phyloP scores from a whole-genome alignment of 2,113 vertebrate species.

The Nycticryphes semicollaris region DNA sequence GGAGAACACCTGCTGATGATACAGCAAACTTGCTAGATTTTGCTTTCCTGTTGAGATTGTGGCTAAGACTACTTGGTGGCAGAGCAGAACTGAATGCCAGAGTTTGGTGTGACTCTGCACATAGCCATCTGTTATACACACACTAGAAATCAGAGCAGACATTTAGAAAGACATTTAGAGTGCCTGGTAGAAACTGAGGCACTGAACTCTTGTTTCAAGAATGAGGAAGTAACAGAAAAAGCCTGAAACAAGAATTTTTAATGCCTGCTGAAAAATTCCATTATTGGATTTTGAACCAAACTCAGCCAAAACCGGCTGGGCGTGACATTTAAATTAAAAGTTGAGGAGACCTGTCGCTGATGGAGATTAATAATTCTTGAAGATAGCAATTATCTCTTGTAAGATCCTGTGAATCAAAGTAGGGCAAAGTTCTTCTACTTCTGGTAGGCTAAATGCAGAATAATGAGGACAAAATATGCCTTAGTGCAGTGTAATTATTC shows the following conservation, averaged over 20 bases:
- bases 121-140: neutral
- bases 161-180: neutral
- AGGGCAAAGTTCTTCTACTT: neutral
- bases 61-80: neutral
- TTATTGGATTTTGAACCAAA: neutral
- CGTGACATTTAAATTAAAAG: neutral
- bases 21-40: neutral
- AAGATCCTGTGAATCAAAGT: neutral
- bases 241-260: neutral
- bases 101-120: neutral
- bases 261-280: neutral
- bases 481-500: neutral
- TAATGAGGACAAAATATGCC: neutral
- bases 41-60: neutral
- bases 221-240: neutral
- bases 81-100: neutral
- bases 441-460: neutral
- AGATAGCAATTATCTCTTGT: neutral
- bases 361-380: neutral
- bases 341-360: neutral
- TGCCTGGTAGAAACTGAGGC: neutral
- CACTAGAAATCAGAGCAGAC: neutral
- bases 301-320: neutral
- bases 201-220: neutral
- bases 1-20: neutral